Conservation (phyloP, 2,888 invertebrate genomes). For the Heliconius ethilla region DNA sequence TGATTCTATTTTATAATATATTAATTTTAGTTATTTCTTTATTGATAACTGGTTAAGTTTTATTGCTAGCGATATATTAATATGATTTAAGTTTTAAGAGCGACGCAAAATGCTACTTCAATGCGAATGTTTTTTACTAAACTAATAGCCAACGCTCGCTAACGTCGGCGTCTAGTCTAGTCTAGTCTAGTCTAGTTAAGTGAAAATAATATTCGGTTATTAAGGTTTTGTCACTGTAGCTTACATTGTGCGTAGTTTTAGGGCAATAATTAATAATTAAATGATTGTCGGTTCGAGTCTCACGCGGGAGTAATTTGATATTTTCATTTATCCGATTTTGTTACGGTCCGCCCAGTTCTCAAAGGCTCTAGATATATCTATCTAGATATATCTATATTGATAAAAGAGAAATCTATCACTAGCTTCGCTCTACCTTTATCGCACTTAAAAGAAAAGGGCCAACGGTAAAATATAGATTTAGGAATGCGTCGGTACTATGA, state of each 20-base stretch:
- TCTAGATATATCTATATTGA: too few relatives aligned
- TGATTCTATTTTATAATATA: neutral
- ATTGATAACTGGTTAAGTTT: neutral
- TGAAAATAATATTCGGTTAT: neutral
- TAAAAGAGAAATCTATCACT: too few relatives aligned
- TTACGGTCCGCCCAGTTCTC: too few relatives aligned
- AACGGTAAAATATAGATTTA: neutral
- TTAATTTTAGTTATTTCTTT: neutral
- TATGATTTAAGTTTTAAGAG: neutral
- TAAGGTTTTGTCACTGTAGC: neutral
- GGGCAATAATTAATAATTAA: neutral
- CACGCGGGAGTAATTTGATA: neutral
- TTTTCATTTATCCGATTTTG: neutral
- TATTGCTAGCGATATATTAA: slow-evolving; percentile 5
- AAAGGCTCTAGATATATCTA: too few relatives aligned
- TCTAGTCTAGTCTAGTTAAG: neutral
- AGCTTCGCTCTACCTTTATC: too few relatives aligned
- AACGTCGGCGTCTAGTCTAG: neutral
- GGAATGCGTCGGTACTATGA: neutral
- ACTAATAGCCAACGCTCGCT: neutral
- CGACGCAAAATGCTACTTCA: neutral
- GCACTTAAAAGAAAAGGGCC: too few relatives aligned
- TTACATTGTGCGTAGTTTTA: neutral
- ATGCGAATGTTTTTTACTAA: slow-evolving; percentile 8
- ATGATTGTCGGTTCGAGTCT: neutral